Evolutionary conservation across 2,888 invertebrate species (phyloP).

Genomic region (Laothoe populi): DNA sequence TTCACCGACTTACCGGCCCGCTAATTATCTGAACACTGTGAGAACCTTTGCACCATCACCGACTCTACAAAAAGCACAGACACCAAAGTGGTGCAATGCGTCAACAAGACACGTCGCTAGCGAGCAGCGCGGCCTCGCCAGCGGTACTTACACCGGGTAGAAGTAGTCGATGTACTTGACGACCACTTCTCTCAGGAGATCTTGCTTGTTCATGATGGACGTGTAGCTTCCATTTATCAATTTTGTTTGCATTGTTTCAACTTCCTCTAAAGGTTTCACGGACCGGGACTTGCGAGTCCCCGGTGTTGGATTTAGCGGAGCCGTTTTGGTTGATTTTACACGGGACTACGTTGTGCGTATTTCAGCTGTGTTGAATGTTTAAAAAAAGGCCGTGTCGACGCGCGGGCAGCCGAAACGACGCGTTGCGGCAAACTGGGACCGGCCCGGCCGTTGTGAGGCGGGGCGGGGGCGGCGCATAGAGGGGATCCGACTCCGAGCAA

Average conservation of each 20-base stretch:
- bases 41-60: slow-evolving; percentile 64
- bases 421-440: slow-evolving; percentile 83
- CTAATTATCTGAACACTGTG: slow-evolving; percentile 66
- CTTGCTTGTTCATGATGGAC: slow-evolving; percentile 87
- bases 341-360: slow-evolving; percentile 63
- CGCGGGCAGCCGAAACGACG: slow-evolving; percentile 79
- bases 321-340: slow-evolving; percentile 64
- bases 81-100: slow-evolving; percentile 64
- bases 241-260: slow-evolving; percentile 83
- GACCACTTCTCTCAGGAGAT: slow-evolving; percentile 88
- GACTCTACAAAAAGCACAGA: slow-evolving; percentile 41
- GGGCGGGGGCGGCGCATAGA: slow-evolving; percentile 57
- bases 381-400: slow-evolving; percentile 55
- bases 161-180: slow-evolving; percentile 90
- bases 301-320: slow-evolving; percentile 61
- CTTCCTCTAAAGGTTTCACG: slow-evolving; percentile 59
- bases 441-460: slow-evolving; percentile 67
- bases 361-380: slow-evolving; percentile 59
- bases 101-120: slow-evolving; percentile 46
- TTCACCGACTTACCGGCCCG: slow-evolving; percentile 81
- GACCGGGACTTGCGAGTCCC: slow-evolving; percentile 69
- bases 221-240: slow-evolving; percentile 86
- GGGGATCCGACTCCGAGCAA: slow-evolving; percentile 66
- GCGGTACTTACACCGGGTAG: slow-evolving; percentile 87
- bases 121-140: slow-evolving; percentile 42